These are phyloP conservation scores for Drosophila teissieri DNA, from an alignment of 1,140 invertebrate species.

Conservation along the genomic window DNA sequence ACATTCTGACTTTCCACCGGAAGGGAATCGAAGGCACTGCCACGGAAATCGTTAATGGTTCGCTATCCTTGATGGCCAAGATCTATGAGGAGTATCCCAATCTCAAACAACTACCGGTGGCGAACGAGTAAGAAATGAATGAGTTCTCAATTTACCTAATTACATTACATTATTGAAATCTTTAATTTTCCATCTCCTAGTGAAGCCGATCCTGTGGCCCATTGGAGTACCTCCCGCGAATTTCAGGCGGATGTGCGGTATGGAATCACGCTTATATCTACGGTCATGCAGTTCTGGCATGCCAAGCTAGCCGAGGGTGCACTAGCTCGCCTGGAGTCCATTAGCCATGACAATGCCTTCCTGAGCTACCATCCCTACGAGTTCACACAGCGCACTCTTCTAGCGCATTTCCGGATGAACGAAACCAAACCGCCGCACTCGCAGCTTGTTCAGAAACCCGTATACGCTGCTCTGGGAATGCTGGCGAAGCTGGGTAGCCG, in stretches of 20 bases:
- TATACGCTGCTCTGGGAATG: slow-evolving; percentile 85
- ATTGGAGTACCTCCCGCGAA: slow-evolving; percentile 84
- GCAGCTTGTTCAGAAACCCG: slow-evolving; percentile 86
- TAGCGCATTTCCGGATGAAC: slow-evolving; percentile 86
- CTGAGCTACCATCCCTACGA: slow-evolving; percentile 85
- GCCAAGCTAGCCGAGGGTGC: slow-evolving; percentile 58
- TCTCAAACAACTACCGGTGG: slow-evolving; percentile 77
- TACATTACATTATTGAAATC: not conserved
- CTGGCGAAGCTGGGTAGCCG: slow-evolving; percentile 83
- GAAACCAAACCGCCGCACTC: slow-evolving; percentile 83
- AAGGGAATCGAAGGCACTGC: slow-evolving; percentile 84
- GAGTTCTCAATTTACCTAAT: not conserved
- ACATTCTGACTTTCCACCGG: slow-evolving; percentile 85
- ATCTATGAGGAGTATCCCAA: slow-evolving; percentile 81
- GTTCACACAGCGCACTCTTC: slow-evolving; percentile 84
- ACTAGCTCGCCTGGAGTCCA: slow-evolving; percentile 72
- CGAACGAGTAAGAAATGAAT: slow-evolving; percentile 84
- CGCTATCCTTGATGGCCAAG: slow-evolving; percentile 73
- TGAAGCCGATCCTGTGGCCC: slow-evolving; percentile 85
- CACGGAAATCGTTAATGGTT: slow-evolving; percentile 76
- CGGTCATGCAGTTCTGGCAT: slow-evolving; percentile 84
- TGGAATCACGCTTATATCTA: slow-evolving; percentile 82
- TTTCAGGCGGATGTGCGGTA: slow-evolving; percentile 85
- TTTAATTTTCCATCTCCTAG: slow-evolving; percentile 48
- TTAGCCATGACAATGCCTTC: slow-evolving; percentile 86